Percentiles rank a stretch among this genome's conserved stretches.
phyloP scores from a whole-genome alignment of 2,113 vertebrate species.

The Myotis brandtii region DNA sequence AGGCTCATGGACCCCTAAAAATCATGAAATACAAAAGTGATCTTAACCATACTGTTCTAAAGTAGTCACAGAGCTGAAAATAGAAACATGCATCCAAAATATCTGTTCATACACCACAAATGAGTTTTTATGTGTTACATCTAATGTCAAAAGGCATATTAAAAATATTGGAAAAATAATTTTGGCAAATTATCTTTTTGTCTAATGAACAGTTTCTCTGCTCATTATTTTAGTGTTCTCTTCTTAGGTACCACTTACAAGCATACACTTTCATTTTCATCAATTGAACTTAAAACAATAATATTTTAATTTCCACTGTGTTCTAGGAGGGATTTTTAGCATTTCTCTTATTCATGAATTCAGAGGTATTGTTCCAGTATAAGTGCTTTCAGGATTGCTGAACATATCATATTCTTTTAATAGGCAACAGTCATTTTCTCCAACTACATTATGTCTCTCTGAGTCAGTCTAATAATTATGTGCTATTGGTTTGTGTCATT shows the following conservation, averaged over 20 bases:
- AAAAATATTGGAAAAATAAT: background rate
- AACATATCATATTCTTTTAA: conserved; percentile 71
- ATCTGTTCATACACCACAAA: background rate
- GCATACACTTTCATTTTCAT: conserved; percentile 54
- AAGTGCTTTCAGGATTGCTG: conserved; percentile 64
- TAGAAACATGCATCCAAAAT: background rate
- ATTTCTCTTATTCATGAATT: conserved; percentile 55
- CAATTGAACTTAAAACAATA: background rate
- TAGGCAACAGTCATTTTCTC: conserved; percentile 80
- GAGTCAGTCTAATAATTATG: conserved; percentile 73
- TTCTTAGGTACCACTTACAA: background rate
- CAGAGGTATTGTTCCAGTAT: conserved; percentile 58
- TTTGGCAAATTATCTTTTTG: background rate
- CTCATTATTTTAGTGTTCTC: conserved; percentile 5
- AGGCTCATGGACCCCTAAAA: background rate
- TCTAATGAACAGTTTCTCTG: background rate
- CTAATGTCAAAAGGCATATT: background rate
- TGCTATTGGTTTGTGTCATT: conserved; percentile 70
- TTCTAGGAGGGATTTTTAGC: conserved; percentile 28
- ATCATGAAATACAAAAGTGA: background rate
- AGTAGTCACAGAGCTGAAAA: background rate
- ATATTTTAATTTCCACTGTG: conserved; percentile 29
- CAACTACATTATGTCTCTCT: conserved; percentile 66
- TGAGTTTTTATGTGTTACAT: background rate
- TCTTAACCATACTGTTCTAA: background rate